Evolutionary conservation across 2,113 vertebrate species (phyloP), one percentile per base, ranked within the genome.

Genomic region (Marcusenius ussheri): DNA sequence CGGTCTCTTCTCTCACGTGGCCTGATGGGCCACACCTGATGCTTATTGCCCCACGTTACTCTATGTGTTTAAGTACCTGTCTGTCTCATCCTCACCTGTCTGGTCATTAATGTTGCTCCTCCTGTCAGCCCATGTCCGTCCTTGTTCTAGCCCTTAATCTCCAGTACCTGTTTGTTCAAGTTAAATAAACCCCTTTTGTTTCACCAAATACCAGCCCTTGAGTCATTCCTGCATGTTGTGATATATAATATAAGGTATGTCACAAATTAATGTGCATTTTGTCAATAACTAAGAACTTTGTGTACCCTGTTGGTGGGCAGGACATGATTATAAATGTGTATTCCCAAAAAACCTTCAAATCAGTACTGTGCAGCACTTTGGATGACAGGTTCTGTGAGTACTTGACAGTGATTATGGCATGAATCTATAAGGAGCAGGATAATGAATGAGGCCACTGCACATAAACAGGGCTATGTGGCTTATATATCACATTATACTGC

Each of bases 341-440:
- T 31, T 8, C 13, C 17, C 31, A 50, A 42, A 88, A 51, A 89
- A 49, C 35, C 83, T 31, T 53, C 51, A 53, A 53, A 53, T 19
- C 19, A 45, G 39, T 58, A 84, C 8, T 58, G 53, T 86, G 56
- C 53, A 85, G 58, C 17, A 87, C 13, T 42, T 45, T 85, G 87
- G 89, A 77, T 83, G 17, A 86, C 89, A 88, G 80, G 88, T 89
- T 88, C 89, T 92, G 88, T 89, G 90, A 88, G 91, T 83, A 90
- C 90, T 42, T 92, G 91, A 91, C 93, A 94, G 93, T 91, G 88
- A 91, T 94, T 93, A 93, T 17, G 3, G 35, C 89, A 89, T 53
- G 89, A 94, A 93, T 93, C 91, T 95, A 90, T 90, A 90, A 91
- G 62, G 77, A 88, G 70, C 88, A 50, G 89, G 94, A 93, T 94